A percentile compares a stretch with the other conserved stretches of the same genome.
Conservation (phyloP, 2,888 invertebrate genomes). For the Pterostichus niger region DNA sequence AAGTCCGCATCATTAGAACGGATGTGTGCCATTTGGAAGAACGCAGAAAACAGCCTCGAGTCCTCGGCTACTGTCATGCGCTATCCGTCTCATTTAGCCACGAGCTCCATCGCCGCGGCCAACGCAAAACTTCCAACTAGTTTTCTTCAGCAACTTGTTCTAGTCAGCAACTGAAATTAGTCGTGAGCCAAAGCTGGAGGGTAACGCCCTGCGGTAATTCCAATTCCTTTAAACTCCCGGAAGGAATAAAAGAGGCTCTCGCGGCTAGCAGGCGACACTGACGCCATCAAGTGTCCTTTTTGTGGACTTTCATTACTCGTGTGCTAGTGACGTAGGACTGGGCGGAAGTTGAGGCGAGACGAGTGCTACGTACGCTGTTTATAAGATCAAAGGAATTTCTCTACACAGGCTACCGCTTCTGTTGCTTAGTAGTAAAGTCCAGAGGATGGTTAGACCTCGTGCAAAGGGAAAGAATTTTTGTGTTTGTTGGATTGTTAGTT, state of each 20-base stretch:
- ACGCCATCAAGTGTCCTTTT: constrained; percentile 49
- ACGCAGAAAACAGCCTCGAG: constrained; percentile 2
- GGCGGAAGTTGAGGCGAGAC: neutral
- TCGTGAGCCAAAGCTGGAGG: neutral
- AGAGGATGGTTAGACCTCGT: neutral
- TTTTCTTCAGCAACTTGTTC: constrained; percentile 50
- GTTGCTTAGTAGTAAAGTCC: neutral
- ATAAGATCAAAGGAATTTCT: constrained; percentile 43
- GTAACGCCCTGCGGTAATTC: constrained; percentile 42
- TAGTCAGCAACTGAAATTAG: constrained; percentile 47
- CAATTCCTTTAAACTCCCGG: constrained; percentile 41
- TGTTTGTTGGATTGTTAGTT: constrained; percentile 15
- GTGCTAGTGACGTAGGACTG: constrained; percentile 16
- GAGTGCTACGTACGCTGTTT: constrained; percentile 49
- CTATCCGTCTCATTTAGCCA: constrained; percentile 45
- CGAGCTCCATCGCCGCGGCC: constrained; percentile 1
- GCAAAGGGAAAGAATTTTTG: constrained; percentile 44
- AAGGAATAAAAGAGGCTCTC: constrained; percentile 48
- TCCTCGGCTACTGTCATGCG: constrained; percentile 23
- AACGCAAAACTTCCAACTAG: constrained; percentile 37
- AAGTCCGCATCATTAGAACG: constrained; percentile 48
- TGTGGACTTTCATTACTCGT: constrained; percentile 49
- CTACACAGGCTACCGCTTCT: constrained; percentile 3
- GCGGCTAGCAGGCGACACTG: neutral
- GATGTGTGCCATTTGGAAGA: constrained; percentile 40